phyloP scores from a whole-genome alignment of 37 sponge, comb jelly and placozoan species.

The Diacarnus erythraeanus region DNA sequence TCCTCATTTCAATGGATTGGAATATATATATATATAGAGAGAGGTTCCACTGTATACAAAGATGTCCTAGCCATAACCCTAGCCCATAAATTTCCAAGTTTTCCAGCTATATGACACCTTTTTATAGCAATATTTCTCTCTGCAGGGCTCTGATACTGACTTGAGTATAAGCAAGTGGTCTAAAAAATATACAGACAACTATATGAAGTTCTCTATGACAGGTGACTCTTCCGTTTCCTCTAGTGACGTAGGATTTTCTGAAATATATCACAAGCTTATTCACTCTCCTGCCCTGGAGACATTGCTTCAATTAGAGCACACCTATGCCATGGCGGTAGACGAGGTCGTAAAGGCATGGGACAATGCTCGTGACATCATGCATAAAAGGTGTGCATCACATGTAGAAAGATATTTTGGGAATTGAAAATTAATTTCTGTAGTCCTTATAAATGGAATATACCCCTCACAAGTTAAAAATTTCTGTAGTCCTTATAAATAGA shows the following conservation, averaged over 20 bases:
- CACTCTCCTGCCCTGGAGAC: slow-evolving; percentile 83
- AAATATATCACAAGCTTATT: slow-evolving; percentile 82
- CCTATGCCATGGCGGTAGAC: slow-evolving; percentile 67
- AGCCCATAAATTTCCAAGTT: too few species aligned
- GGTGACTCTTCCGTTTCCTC: background rate
- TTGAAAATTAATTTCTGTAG: too few species aligned
- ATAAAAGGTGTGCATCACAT: slow-evolving; percentile 48
- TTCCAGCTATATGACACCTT: background rate
- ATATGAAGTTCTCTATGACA: slow-evolving; percentile 15
- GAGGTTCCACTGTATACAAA: background rate
- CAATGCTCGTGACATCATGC: slow-evolving; percentile 39
- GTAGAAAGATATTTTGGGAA: too few species aligned
- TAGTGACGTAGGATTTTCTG: slow-evolving; percentile 58
- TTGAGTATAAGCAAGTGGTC: slow-evolving; percentile 23
- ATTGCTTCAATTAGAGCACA: slow-evolving; percentile 89
- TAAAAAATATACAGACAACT: slow-evolving; percentile 24
- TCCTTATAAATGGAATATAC: too few species aligned
- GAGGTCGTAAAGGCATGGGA: slow-evolving; percentile 45
- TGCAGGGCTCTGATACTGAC: slow-evolving; percentile 24
- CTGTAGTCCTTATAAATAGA: too few species aligned
- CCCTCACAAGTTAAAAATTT: too few species aligned
- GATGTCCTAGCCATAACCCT: too few species aligned
- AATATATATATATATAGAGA: too few species aligned
- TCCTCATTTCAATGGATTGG: too few species aligned
- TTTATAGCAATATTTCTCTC: background rate